Percentiles rank a stretch among this genome's conserved stretches.
These are phyloP conservation scores for Onthophagus sagittarius DNA, from an alignment of 2,888 invertebrate species.

Conservation along the genomic window DNA sequence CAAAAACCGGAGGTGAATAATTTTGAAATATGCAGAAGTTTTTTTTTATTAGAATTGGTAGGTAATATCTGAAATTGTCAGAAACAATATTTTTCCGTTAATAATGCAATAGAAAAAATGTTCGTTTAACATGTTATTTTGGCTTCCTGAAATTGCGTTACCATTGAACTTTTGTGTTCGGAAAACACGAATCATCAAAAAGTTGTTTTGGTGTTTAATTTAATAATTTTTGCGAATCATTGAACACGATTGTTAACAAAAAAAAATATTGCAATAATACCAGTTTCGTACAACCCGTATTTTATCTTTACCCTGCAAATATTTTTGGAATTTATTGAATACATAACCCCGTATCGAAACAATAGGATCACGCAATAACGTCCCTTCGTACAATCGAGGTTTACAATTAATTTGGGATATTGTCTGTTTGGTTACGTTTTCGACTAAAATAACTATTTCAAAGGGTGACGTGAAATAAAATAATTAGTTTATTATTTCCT, in stretches of 20 bases:
- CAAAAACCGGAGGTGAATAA: neutral
- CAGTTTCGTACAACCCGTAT: neutral
- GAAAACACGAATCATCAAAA: too few relatives aligned
- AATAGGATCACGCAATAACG: neutral
- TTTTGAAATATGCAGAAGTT: neutral
- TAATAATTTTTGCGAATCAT: neutral
- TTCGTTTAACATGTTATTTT: too few relatives aligned
- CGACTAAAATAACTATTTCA: neutral
- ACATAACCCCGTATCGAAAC: neutral
- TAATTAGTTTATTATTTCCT: neutral
- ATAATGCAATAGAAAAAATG: neutral
- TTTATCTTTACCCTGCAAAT: neutral
- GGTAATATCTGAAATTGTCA: neutral
- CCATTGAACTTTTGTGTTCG: too few relatives aligned
- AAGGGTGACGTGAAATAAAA: neutral
- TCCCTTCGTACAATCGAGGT: neutral
- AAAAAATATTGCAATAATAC: neutral
- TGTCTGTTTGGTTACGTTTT: neutral
- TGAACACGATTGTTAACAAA: neutral
- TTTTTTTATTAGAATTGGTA: neutral
- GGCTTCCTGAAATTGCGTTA: too few relatives aligned
- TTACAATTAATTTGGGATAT: neutral
- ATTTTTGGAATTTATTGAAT: neutral
- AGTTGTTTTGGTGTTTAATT: neutral
- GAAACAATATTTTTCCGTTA: neutral